Conservation (phyloP, 2,888 invertebrate species). For the Bedellia somnulentella region DNA sequence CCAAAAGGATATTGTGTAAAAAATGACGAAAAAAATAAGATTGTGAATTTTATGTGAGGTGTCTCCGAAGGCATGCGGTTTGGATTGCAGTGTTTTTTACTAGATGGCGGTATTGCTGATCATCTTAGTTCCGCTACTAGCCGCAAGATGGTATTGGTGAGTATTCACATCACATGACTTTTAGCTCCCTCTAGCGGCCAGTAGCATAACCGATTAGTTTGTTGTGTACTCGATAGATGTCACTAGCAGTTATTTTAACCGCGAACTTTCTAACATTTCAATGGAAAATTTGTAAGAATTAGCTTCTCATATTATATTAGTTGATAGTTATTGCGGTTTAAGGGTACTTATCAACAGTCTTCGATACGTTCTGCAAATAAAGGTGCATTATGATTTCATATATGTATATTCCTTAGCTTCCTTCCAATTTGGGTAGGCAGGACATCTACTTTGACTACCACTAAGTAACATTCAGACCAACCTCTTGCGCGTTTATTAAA, state of each 20-base stretch:
- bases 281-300: too few species aligned
- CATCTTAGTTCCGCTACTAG: conserved; percentile 25
- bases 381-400: too few species aligned
- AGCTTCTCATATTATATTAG: too few species aligned
- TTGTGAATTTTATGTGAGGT: conserved; percentile 15
- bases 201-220: conserved; percentile 16
- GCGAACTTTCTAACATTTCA: neutral
- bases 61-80: conserved; percentile 29
- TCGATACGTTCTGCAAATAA: too few species aligned
- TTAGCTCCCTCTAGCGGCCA: conserved; percentile 23
- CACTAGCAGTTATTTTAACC: conserved; percentile 13
- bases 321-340: too few species aligned
- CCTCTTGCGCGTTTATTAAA: too few species aligned
- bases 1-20: conserved; percentile 22
- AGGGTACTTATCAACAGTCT: too few species aligned
- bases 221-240: conserved; percentile 18
- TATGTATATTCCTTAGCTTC: too few species aligned
- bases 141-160: conserved; percentile 41
- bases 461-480: too few species aligned
- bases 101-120: conserved; percentile 42
- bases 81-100: conserved; percentile 51
- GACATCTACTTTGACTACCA: too few species aligned
- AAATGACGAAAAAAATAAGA: conserved; percentile 21
- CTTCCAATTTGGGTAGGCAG: too few species aligned
- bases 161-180: conserved; percentile 14